A percentile compares a stretch with the other conserved stretches of the same genome.
phyloP scores from a whole-genome alignment of 2,797 vertebrate species.

The Chaunax sp. region DNA sequence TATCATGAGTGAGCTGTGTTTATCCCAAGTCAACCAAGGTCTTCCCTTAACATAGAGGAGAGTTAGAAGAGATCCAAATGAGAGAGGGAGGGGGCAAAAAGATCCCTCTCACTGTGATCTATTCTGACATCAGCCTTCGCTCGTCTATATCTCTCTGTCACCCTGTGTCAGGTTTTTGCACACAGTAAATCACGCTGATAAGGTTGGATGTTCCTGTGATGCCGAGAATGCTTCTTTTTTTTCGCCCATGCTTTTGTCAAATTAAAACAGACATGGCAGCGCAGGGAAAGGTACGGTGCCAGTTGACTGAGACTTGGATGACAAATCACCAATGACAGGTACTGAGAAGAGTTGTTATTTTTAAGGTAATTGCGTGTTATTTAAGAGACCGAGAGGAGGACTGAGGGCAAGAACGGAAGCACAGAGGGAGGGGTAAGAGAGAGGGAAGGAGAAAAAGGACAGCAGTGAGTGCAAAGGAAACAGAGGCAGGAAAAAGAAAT shows the following conservation, averaged over 20 bases:
- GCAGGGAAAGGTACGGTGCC: conserved; percentile 40
- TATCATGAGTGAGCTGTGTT: conserved; percentile 32
- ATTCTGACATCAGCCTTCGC: conserved; percentile 76
- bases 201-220: conserved; percentile 75
- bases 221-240: conserved; percentile 46
- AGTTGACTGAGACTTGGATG: conserved; percentile 60
- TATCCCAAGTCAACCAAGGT: conserved; percentile 51
- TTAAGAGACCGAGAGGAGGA: conserved; percentile 35
- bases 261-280: conserved; percentile 65
- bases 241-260: conserved; percentile 50
- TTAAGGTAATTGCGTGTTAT: conserved; percentile 68
- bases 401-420: conserved; percentile 4
- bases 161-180: conserved; percentile 69
- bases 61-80: conserved; percentile 47
- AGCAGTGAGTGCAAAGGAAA: conserved; percentile 7
- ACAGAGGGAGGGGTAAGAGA: not conserved
- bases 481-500: conserved; percentile 42
- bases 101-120: conserved; percentile 66
- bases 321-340: conserved; percentile 53
- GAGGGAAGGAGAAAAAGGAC: not conserved
- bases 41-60: conserved; percentile 49
- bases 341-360: conserved; percentile 67
- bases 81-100: conserved; percentile 15
- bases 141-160: conserved; percentile 72
- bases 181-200: conserved; percentile 72